phyloP scores from a whole-genome alignment of 2,888 invertebrate species.

The Erannis defoliaria region DNA sequence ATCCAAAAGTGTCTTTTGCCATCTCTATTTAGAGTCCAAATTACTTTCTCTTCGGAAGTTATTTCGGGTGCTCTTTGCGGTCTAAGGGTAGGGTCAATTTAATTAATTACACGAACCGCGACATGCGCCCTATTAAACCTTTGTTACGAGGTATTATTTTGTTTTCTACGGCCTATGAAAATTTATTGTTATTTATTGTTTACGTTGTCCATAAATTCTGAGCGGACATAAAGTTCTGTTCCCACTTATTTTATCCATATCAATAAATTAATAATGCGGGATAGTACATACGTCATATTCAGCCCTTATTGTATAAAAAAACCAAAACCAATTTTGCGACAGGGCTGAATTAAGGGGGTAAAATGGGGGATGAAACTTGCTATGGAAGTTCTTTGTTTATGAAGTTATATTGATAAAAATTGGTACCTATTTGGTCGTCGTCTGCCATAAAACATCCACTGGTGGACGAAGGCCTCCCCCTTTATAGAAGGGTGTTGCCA shows the following conservation, averaged over 20 bases:
- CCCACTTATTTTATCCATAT: conserved; percentile 17
- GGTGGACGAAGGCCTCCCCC: too few species aligned
- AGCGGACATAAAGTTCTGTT: conserved; percentile 24
- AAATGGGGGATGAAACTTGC: too few species aligned
- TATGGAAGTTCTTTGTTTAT: too few species aligned
- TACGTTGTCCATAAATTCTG: conserved; percentile 41
- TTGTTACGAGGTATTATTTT: conserved; percentile 69
- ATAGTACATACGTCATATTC: neutral
- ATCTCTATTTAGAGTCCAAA: conserved; percentile 58
- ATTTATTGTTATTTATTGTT: conserved; percentile 60
- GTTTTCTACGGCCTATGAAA: conserved; percentile 57
- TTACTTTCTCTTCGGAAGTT: conserved; percentile 50
- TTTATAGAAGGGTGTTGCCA: too few species aligned
- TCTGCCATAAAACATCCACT: too few species aligned
- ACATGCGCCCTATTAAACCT: conserved; percentile 76
- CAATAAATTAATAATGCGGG: conserved; percentile 21
- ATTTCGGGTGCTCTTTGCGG: conserved; percentile 60
- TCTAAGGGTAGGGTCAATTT: conserved; percentile 74
- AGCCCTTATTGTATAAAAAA: too few species aligned
- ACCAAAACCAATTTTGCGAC: too few species aligned
- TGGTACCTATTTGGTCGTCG: too few species aligned
- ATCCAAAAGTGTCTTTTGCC: conserved; percentile 54
- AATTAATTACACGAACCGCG: conserved; percentile 77
- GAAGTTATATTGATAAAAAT: too few species aligned
- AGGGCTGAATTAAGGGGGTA: too few species aligned